phyloP scores from a whole-genome alignment of 2,113 vertebrate species.

The Buteo buteo region DNA sequence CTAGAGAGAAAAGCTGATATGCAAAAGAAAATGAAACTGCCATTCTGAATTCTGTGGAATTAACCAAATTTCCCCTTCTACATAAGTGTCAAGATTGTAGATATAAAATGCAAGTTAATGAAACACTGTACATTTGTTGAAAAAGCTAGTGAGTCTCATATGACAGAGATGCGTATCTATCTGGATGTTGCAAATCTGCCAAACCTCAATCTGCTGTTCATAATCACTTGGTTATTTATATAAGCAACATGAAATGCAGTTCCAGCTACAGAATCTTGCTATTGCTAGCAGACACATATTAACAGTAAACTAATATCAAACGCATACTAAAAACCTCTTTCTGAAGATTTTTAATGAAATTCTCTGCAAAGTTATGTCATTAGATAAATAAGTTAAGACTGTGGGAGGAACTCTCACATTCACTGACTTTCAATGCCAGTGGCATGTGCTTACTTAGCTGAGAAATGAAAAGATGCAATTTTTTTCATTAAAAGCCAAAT shows the following conservation, averaged over 20 bases:
- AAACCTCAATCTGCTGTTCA: neutral
- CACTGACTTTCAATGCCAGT: neutral
- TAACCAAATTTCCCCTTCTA: neutral
- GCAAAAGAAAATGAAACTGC: slow-evolving; percentile 1
- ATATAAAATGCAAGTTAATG: neutral
- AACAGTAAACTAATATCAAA: neutral
- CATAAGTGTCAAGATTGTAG: neutral
- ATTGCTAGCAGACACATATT: neutral
- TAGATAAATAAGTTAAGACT: neutral
- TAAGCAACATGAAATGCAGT: neutral
- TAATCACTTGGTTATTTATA: neutral
- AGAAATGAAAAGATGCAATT: neutral
- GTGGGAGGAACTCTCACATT: neutral
- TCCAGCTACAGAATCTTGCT: neutral
- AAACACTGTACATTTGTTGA: neutral
- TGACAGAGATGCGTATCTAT: neutral
- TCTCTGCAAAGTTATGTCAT: neutral
- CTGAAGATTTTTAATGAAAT: neutral
- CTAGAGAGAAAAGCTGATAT: neutral
- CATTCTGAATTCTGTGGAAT: slow-evolving; percentile 7
- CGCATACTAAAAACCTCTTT: neutral
- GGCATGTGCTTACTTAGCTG: neutral
- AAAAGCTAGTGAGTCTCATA: neutral
- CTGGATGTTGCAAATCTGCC: neutral
- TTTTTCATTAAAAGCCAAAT: neutral